Evolutionary conservation across 2,888 invertebrate genomes (phyloP).

Genomic region (Morpho deidamia): DNA sequence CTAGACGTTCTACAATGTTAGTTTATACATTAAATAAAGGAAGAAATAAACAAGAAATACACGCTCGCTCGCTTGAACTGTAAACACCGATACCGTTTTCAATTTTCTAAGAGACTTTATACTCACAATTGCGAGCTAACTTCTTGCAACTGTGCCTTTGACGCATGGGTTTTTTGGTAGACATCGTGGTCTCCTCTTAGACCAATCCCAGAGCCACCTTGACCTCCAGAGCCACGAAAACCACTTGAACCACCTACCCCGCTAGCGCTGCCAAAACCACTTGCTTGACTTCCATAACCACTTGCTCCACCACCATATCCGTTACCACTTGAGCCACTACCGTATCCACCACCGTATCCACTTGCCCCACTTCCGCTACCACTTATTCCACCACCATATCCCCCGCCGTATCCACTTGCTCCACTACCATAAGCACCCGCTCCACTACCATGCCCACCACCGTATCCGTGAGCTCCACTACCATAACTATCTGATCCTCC

Average conservation of each 20-base stretch:
- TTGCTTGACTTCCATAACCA: neutral
- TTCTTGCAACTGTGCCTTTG: neutral
- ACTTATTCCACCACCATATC: neutral
- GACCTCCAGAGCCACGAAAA: neutral
- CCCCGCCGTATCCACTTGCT: neutral
- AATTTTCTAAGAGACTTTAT: neutral
- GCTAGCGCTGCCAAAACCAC: neutral
- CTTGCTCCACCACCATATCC: neutral
- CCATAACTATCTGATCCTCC: constrained; percentile 1
- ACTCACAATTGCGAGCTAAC: constrained; percentile 5
- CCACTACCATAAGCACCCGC: neutral
- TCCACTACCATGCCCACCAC: neutral
- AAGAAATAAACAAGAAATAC: no score
- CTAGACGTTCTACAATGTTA: no score
- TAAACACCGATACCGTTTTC: no score
- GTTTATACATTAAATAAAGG: no score
- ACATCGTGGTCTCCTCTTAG: neutral
- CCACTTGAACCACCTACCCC: neutral
- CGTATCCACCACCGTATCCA: neutral
- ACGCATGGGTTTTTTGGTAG: neutral
- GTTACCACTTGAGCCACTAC: neutral
- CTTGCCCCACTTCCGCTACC: neutral
- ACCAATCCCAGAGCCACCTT: neutral
- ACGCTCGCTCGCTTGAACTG: no score
- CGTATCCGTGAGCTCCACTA: neutral